Percentiles rank a stretch among this genome's conserved stretches.
These are phyloP conservation scores for Ennomos quercinarius DNA, from an alignment of 2,888 invertebrate genomes.

Conservation along the genomic window DNA sequence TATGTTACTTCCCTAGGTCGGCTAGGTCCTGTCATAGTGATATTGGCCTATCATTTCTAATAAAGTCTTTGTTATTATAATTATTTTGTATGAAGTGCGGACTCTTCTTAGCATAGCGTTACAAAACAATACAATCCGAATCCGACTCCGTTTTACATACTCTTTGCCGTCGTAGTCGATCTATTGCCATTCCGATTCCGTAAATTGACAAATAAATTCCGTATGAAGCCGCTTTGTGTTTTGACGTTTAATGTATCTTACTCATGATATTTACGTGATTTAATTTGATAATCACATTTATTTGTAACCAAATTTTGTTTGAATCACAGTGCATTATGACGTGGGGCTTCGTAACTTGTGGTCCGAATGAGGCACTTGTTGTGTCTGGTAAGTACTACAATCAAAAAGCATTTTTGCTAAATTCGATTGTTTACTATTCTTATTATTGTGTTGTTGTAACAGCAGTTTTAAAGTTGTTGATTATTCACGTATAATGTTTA, in stretches of 20 bases:
- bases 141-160: no score
- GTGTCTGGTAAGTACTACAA: conserved; percentile 91
- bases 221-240: conserved; percentile 58
- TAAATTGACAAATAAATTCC: neutral
- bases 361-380: conserved; percentile 97
- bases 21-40: no score
- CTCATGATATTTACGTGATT: conserved; percentile 54
- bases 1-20: no score
- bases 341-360: conserved; percentile 97
- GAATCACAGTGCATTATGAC: conserved; percentile 78
- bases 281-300: conserved; percentile 54
- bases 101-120: no score
- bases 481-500: neutral
- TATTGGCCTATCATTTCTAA: no score
- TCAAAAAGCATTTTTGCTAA: conserved; percentile 10
- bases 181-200: no score
- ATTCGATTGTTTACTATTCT: conserved; percentile 9
- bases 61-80: no score
- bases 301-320: conserved; percentile 48
- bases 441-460: neutral
- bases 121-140: no score
- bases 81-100: no score
- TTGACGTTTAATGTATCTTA: conserved; percentile 53
- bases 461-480: neutral
- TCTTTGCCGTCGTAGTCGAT: no score